phyloP scores from a whole-genome alignment of 2,888 invertebrate species.

The Caenorhabditis auriculariae region DNA sequence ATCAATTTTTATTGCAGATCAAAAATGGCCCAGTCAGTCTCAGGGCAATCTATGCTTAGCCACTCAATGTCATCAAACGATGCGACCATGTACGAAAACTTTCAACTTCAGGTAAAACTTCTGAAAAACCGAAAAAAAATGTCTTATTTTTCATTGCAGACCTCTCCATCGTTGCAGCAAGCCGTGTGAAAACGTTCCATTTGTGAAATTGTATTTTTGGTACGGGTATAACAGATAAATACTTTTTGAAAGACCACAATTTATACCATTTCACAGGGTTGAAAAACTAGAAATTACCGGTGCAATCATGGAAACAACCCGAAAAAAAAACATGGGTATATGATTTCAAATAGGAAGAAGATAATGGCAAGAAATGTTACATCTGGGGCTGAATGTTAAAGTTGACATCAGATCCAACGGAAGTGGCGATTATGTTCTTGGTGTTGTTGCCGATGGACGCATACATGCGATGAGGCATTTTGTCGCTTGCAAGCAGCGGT shows the following conservation, averaged over 20 bases:
- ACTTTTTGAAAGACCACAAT: neutral
- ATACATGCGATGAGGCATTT: neutral
- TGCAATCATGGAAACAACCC: too few species aligned
- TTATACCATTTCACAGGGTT: neutral
- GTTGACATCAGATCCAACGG: neutral
- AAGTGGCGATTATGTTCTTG: neutral
- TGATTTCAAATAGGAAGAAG: too few species aligned
- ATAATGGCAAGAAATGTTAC: too few species aligned
- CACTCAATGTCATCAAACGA: constrained; percentile 24
- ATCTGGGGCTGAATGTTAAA: too few species aligned
- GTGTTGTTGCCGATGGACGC: neutral
- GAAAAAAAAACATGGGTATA: too few species aligned
- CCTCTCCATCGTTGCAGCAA: neutral
- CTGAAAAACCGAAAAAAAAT: too few species aligned
- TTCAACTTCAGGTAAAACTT: constrained; percentile 21
- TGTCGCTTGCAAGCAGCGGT: neutral
- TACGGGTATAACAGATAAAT: neutral
- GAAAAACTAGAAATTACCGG: neutral
- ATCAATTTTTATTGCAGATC: constrained; percentile 9
- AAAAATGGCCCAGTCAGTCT: constrained; percentile 35
- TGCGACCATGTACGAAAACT: constrained; percentile 33
- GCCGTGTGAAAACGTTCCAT: neutral
- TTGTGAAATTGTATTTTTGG: neutral
- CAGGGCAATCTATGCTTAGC: constrained; percentile 34
- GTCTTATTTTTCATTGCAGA: too few species aligned